Conservation (phyloP, 1,140 invertebrate species). For the Gerris buenoi region DNA sequence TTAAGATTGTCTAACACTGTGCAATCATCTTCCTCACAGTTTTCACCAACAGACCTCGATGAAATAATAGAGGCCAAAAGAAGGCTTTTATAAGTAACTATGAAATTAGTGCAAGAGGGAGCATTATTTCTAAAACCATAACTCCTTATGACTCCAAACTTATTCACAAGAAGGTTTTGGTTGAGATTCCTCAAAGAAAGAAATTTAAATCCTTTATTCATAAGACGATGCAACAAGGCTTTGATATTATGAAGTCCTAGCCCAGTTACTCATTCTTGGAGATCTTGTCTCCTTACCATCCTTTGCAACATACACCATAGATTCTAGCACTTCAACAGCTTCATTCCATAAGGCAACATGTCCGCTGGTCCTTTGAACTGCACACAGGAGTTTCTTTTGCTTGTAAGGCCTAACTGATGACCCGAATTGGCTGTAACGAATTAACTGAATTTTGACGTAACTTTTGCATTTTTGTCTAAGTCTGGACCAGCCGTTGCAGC, state of each 20-base stretch:
- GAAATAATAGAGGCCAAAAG: background rate
- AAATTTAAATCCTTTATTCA: background rate
- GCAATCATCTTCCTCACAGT: background rate
- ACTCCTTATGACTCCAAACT: background rate
- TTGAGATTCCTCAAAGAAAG: background rate
- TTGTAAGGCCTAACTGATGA: no score
- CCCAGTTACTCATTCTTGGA: background rate
- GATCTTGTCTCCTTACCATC: background rate
- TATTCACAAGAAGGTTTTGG: background rate
- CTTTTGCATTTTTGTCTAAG: no score
- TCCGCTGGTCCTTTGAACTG: no score
- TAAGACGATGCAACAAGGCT: background rate
- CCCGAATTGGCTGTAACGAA: no score
- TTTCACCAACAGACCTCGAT: background rate
- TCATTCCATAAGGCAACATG: no score
- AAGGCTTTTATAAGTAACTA: background rate
- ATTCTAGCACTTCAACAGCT: no score
- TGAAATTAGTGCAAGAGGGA: background rate
- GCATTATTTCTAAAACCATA: background rate
- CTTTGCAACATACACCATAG: no score
- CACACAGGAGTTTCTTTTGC: no score
- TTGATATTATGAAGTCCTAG: background rate
- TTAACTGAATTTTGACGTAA: no score
- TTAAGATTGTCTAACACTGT: background rate
- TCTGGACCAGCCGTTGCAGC: no score